A percentile compares a stretch with the other conserved stretches of the same genome.
phyloP scores from a whole-genome alignment of 1,140 invertebrate species.

The Calosoma granatense region DNA sequence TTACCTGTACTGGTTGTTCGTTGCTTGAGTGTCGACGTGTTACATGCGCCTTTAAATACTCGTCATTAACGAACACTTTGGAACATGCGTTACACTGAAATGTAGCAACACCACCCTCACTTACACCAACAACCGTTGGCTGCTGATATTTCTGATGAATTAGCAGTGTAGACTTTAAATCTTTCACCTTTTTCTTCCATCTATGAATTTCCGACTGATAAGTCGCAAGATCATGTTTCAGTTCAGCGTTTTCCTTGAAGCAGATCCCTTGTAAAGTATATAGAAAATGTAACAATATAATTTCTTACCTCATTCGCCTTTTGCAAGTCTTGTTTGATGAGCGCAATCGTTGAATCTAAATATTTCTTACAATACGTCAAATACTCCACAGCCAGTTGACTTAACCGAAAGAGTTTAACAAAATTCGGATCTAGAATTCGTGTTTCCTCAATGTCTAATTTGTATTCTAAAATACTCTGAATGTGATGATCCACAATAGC shows the following conservation, averaged over 20 bases:
- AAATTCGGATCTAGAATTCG: constrained; percentile 54
- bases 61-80: constrained; percentile 45
- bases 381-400: constrained; percentile 58
- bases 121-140: too few relatives aligned
- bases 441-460: constrained; percentile 27
- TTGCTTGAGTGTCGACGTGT: constrained; percentile 36
- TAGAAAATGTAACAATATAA: neutral
- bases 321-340: constrained; percentile 49
- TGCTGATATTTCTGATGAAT: neutral
- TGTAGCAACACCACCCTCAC: constrained; percentile 3
- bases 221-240: constrained; percentile 16
- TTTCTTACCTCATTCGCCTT: constrained; percentile 39
- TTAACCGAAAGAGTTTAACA: constrained; percentile 54
- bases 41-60: constrained; percentile 44
- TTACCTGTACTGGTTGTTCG: neutral
- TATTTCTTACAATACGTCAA: constrained; percentile 58
- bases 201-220: constrained; percentile 14
- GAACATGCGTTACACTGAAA: constrained; percentile 42
- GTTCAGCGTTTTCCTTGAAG: constrained; percentile 13
- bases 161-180: constrained; percentile 13
- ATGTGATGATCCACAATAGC: constrained; percentile 50
- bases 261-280: neutral
- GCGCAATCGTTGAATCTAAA: constrained; percentile 51
- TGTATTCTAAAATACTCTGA: constrained; percentile 25
- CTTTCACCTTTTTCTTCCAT: constrained; percentile 11